Conservation (phyloP, 2,797 vertebrate species). For the Synanceia verrucosa region DNA sequence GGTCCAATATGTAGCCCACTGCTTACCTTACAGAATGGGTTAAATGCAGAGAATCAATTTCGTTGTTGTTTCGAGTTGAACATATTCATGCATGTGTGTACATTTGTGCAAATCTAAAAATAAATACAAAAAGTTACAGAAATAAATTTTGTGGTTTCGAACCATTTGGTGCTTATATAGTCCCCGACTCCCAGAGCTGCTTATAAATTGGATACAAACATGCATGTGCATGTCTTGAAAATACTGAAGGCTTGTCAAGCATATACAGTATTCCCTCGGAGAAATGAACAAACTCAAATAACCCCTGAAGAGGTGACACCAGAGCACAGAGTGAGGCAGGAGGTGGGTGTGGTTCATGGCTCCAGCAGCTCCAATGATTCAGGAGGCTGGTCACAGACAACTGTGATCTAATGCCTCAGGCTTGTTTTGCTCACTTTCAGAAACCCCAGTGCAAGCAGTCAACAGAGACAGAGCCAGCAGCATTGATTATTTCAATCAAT, state of each 20-base stretch:
- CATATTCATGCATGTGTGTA: neutral
- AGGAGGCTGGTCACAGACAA: constrained; percentile 62
- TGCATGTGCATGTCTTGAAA: neutral
- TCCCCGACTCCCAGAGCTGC: neutral
- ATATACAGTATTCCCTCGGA: neutral
- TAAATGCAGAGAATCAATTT: too few relatives aligned
- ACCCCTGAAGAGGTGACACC: constrained; percentile 2
- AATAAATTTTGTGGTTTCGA: neutral
- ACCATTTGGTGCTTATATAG: neutral
- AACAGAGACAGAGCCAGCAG: constrained; percentile 61
- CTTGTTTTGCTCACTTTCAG: constrained; percentile 59
- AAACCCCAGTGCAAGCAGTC: constrained; percentile 48
- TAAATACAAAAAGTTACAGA: neutral
- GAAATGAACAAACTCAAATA: neutral
- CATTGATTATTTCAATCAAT: constrained; percentile 73
- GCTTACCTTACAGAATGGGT: too few relatives aligned
- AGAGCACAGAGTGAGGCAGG: constrained; percentile 20
- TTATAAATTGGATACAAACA: neutral
- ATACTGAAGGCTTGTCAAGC: constrained; percentile 11
- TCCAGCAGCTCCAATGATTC: constrained; percentile 47
- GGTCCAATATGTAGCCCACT: too few relatives aligned
- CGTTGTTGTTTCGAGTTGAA: too few relatives aligned
- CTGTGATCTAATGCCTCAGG: constrained; percentile 57
- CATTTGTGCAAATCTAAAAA: constrained; percentile 5
- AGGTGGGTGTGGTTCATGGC: constrained; percentile 42